phyloP scores from a whole-genome alignment of 2,113 vertebrate species.

The Limnothrissa miodon region DNA sequence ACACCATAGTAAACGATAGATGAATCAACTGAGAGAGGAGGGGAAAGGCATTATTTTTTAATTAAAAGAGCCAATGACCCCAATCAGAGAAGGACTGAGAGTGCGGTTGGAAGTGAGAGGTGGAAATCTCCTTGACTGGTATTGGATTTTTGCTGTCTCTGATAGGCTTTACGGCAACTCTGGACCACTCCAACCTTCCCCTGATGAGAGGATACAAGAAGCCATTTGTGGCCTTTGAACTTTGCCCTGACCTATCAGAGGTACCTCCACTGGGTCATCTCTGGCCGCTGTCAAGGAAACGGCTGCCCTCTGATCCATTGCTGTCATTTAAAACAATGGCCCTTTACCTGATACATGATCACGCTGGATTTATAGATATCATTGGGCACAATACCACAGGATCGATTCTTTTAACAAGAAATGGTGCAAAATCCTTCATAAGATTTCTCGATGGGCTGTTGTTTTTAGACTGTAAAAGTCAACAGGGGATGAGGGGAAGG shows the following conservation, averaged over 20 bases:
- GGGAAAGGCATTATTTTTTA: slow-evolving; percentile 64
- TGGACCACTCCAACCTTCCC: slow-evolving; percentile 58
- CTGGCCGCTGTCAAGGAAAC: slow-evolving; percentile 23
- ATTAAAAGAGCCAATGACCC: slow-evolving; percentile 73
- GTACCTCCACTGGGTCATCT: slow-evolving; percentile 30
- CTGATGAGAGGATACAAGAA: slow-evolving; percentile 75
- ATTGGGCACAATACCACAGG: neutral
- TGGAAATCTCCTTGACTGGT: slow-evolving; percentile 66
- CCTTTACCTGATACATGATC: neutral
- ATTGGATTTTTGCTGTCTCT: slow-evolving; percentile 69
- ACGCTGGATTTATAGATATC: neutral
- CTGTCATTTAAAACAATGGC: neutral
- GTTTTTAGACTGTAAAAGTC: neutral
- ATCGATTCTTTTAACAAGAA: neutral
- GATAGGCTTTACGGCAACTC: slow-evolving; percentile 69
- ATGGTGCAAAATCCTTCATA: neutral
- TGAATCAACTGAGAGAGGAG: slow-evolving; percentile 60
- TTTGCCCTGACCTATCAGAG: slow-evolving; percentile 66
- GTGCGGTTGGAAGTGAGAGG: slow-evolving; percentile 51
- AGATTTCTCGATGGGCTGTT: neutral
- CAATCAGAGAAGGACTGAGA: slow-evolving; percentile 60
- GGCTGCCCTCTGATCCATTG: slow-evolving; percentile 24
- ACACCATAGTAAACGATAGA: slow-evolving; percentile 57
- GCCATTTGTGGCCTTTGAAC: slow-evolving; percentile 76
- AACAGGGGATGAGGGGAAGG: neutral